These are phyloP conservation scores for Artemia sp. DNA, from an alignment of 2,888 invertebrate genomes.

Conservation along the genomic window DNA sequence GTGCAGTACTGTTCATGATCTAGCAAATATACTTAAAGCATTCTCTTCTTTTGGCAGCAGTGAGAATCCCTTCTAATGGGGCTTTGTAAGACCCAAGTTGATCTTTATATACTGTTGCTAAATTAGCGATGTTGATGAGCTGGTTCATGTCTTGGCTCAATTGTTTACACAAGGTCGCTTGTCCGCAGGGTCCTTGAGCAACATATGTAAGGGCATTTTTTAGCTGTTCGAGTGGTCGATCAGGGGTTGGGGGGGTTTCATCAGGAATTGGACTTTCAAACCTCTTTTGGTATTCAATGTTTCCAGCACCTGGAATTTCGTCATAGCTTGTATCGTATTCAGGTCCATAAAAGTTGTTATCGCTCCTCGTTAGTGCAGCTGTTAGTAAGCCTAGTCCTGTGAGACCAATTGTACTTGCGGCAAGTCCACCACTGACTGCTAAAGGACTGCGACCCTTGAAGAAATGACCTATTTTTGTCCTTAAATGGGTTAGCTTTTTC, in stretches of 20 bases:
- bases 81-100: slow-evolving; percentile 11
- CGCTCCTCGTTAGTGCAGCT: not conserved
- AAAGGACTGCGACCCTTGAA: slow-evolving; percentile 1
- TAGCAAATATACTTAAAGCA: not conserved
- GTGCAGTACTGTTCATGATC: not conserved
- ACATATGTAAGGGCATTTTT: not conserved
- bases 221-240: not conserved
- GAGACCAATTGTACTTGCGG: not conserved
- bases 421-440: not conserved
- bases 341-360: not conserved
- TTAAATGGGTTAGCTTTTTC: not conserved
- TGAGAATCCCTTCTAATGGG: not conserved
- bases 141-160: not conserved
- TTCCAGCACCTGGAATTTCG: not conserved
- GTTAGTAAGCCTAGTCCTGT: slow-evolving; percentile 4
- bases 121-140: not conserved
- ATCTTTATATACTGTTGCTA: not conserved
- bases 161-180: not conserved
- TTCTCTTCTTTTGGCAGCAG: not conserved
- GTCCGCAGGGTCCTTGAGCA: not conserved
- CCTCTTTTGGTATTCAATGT: not conserved
- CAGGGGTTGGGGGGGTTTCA: not conserved
- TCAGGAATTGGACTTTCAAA: not conserved
- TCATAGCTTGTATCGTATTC: not conserved
- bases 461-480: not conserved